Evolutionary conservation across 2,888 invertebrate genomes (phyloP), one percentile per base, ranked within the genome.

Genomic region (Ormyrus pomaceus): DNA sequence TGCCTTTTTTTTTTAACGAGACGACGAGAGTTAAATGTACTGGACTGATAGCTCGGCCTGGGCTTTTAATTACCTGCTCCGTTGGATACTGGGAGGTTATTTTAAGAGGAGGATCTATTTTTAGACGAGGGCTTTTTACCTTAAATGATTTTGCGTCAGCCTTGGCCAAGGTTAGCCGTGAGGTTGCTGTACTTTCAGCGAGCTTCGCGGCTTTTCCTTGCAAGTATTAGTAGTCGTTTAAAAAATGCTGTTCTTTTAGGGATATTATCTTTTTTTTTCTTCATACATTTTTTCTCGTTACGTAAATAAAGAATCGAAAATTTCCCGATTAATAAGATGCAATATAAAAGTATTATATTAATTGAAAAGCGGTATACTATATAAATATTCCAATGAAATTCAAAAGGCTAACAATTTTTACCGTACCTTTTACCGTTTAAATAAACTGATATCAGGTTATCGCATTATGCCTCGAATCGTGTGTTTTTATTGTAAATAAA

Each of bases 11-110:
- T 62, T 55, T 59, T 76, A 55, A 76, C 8, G 50, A 51, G 19
- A 19, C 19, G 19, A 19, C 50, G 11, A 59, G 19, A 58, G 50
- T 64, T 68, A 61, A 75, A 75, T 75, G 75, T 61, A 9, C 66
- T 48, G 50, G 34, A 13, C 19, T 55, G 59, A 74, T 74, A 74
- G 59, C 50, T n/a, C 46, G 58, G 66, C 50, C 10, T 9, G 6
- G 61, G 45, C 51, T 19, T 19, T 19, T 46, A 66, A 45, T 11
- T 34, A 6, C 19, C 45, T 8, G 50, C 50, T 48, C 48, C 11
- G 48, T 45, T n/a, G 55, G 2, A 10, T 73, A 19, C 19, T 19
- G 65, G 56, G 34, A 45, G 53, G 8, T 13, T 50, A n/a, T 45
- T 72, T 72, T 62, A 72, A 53, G 59, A 71, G 34, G 8, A 51